phyloP scores from a whole-genome alignment of 1,140 invertebrate species.

The Zaprionus kolodkinae region DNA sequence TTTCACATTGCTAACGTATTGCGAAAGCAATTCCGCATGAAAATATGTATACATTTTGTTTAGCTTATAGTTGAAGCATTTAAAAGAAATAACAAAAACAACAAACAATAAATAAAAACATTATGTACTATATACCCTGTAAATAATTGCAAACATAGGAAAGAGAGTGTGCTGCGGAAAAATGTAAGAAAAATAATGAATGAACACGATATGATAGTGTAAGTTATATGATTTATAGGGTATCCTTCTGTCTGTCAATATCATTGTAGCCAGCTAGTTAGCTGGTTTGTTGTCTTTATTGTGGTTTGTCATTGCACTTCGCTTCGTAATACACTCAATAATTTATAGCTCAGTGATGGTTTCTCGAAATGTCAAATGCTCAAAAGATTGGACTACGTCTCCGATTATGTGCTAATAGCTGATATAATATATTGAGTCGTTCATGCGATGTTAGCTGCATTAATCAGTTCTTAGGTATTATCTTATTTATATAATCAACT shows the following conservation, averaged over 20 bases:
- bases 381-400: conserved; percentile 40
- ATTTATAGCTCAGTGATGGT: conserved; percentile 18
- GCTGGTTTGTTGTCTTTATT: background rate
- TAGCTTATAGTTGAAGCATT: background rate
- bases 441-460: background rate
- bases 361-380: conserved; percentile 61
- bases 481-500: background rate
- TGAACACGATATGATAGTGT: too few relatives aligned
- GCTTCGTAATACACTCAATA: conserved; percentile 2
- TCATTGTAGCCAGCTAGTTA: background rate
- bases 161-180: background rate
- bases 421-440: conserved; percentile 5
- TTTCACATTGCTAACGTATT: background rate
- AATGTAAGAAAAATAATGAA: too few relatives aligned
- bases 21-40: conserved; percentile 9
- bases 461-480: too few relatives aligned
- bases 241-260: background rate
- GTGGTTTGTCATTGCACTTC: conserved; percentile 12
- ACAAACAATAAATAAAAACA: conserved; percentile 5
- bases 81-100: conserved; percentile 21
- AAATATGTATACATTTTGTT: conserved; percentile 20
- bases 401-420: conserved; percentile 30
- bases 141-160: background rate
- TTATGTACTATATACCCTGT: conserved; percentile 5
- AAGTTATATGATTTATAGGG: background rate